phyloP scores from a whole-genome alignment of 1,140 invertebrate species.

The Bathynomus jamesi region DNA sequence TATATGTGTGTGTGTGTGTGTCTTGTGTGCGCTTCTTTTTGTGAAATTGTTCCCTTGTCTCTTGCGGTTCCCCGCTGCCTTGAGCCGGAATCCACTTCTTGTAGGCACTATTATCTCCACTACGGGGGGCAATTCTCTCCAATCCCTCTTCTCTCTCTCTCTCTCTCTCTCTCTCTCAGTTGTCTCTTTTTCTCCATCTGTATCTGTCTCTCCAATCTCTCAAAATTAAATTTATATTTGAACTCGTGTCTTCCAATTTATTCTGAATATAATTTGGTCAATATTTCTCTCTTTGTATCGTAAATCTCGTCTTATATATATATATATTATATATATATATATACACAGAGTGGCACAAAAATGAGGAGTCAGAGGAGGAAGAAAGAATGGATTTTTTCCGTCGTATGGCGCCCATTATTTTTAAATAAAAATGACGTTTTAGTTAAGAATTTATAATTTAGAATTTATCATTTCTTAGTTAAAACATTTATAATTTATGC shows the following conservation, averaged over 20 bases:
- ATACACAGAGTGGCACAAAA: too few species aligned
- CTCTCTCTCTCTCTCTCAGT: constrained; percentile 17
- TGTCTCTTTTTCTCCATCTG: constrained; percentile 37
- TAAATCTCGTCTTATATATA: neutral
- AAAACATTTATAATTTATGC: too few species aligned
- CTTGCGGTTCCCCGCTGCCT: neutral
- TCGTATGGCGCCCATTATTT: too few species aligned
- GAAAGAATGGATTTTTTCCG: too few species aligned
- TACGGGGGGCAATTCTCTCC: neutral
- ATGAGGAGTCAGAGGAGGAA: too few species aligned
- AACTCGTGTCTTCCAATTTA: too few species aligned
- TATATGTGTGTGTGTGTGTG: constrained; percentile 8
- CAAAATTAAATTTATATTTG: neutral
- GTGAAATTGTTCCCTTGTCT: neutral
- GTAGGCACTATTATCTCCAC: neutral
- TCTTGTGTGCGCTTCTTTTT: too few species aligned
- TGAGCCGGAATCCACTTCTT: neutral
- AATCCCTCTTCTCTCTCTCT: constrained; percentile 12
- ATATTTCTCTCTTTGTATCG: too few species aligned
- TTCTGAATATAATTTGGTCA: too few species aligned
- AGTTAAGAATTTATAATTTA: too few species aligned
- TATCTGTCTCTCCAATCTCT: neutral
- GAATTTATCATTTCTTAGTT: too few species aligned
- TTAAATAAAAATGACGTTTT: too few species aligned
- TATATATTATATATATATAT: neutral